Evolutionary conservation across 2,113 vertebrate genomes (phyloP).

Genomic region (Pangasianodon gigas): DNA sequence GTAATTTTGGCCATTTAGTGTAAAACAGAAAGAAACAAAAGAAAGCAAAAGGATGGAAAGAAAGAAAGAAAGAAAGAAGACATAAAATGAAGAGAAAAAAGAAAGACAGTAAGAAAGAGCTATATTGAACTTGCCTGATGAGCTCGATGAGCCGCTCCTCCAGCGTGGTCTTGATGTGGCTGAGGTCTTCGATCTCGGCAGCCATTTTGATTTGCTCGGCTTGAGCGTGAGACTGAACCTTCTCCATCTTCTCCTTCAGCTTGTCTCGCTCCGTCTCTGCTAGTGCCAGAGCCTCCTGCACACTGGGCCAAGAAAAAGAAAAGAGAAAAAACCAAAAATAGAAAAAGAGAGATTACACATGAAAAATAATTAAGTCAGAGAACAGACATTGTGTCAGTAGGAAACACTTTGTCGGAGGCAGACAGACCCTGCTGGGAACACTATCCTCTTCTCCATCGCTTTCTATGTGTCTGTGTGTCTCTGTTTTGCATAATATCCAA

Average conservation of each 20-base stretch:
- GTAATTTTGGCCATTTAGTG: background rate
- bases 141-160: constrained; percentile 95
- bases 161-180: constrained; percentile 83
- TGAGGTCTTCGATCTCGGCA: constrained; percentile 89
- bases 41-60: background rate
- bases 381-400: background rate
- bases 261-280: constrained; percentile 71
- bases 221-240: constrained; percentile 70
- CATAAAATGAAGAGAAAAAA: constrained; percentile 6
- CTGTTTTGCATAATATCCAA: background rate
- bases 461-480: background rate
- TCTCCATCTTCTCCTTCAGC: constrained; percentile 73
- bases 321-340: background rate
- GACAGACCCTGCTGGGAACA: background rate
- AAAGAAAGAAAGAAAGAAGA: background rate
- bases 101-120: background rate
- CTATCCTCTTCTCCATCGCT: background rate
- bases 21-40: background rate
- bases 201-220: constrained; percentile 76
- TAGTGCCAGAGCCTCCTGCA: constrained; percentile 73
- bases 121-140: constrained; percentile 73
- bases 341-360: background rate
- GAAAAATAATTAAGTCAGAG: background rate
- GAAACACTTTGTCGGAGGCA: background rate
- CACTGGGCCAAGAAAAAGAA: constrained; percentile 62